phyloP scores from a whole-genome alignment of 2,797 vertebrate species.

The Enteromius unitaeniatus region DNA sequence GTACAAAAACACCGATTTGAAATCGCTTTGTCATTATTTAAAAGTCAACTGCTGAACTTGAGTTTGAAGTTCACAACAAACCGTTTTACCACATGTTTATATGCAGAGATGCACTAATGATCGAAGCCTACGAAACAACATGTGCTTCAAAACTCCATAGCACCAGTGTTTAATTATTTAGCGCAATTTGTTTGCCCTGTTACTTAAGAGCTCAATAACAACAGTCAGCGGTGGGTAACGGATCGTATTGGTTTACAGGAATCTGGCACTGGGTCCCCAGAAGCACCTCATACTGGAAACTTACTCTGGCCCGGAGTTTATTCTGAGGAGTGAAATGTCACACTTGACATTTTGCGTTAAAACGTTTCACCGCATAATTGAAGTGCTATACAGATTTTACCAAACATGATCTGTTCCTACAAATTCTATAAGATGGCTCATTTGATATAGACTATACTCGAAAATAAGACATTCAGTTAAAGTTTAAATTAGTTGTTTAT shows the following conservation, averaged over 20 bases:
- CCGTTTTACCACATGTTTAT: conserved; percentile 30
- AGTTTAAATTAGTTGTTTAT: not conserved
- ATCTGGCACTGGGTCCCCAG: conserved; percentile 45
- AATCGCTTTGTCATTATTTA: not conserved
- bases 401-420: not conserved
- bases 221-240: conserved; percentile 47
- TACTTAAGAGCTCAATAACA: conserved; percentile 56
- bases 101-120: not conserved
- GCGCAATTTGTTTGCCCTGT: conserved; percentile 42
- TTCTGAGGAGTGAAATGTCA: conserved; percentile 48
- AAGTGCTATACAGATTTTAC: conserved; percentile 5
- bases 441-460: not conserved
- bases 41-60: not conserved
- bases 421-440: not conserved
- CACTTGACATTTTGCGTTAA: conserved; percentile 46
- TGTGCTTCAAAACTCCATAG: conserved; percentile 13
- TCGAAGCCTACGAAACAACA: not conserved
- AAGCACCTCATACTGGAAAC: conserved; percentile 44
- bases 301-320: conserved; percentile 44
- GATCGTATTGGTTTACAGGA: conserved; percentile 49
- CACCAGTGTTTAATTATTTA: conserved; percentile 44
- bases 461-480: not conserved
- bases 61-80: conserved; percentile 55
- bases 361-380: conserved; percentile 50
- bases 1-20: not conserved